phyloP scores from a whole-genome alignment of 1,140 invertebrate genomes.

The Magallana angulata region DNA sequence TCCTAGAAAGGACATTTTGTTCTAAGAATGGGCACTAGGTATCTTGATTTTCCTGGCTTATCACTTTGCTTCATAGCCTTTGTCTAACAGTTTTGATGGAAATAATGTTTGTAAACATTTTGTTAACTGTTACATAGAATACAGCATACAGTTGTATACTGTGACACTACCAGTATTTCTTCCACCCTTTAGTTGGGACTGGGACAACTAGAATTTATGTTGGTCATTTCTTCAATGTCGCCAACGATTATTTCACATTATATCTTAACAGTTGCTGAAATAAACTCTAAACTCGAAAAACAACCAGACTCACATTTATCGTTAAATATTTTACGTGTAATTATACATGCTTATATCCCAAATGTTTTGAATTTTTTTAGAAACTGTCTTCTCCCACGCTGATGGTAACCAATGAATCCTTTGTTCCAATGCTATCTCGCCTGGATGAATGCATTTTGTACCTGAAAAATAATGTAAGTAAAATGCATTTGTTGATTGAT shows the following conservation, averaged over 20 bases:
- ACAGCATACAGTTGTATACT: not conserved
- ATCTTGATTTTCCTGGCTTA: too few relatives aligned
- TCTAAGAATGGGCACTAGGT: too few relatives aligned
- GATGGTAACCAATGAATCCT: slow-evolving; percentile 90
- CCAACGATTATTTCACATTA: too few relatives aligned
- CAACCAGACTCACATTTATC: too few relatives aligned
- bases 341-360: not conserved
- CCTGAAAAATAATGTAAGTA: slow-evolving; percentile 89
- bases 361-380: slow-evolving; percentile 65
- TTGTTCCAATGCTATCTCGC: slow-evolving; percentile 89
- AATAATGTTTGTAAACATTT: not conserved
- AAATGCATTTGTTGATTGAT: not conserved
- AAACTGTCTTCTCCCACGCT: slow-evolving; percentile 89
- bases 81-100: not conserved
- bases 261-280: too few relatives aligned
- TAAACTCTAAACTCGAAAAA: too few relatives aligned
- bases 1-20: too few relatives aligned
- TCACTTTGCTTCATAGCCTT: too few relatives aligned
- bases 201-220: too few relatives aligned
- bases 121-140: not conserved
- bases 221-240: too few relatives aligned
- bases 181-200: too few relatives aligned
- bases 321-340: too few relatives aligned
- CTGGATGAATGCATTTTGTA: slow-evolving; percentile 94
- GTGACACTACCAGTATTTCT: not conserved